Percentiles rank a stretch among this genome's conserved stretches.
phyloP scores from a whole-genome alignment of 2,888 invertebrate species.

The Boloria selene region DNA sequence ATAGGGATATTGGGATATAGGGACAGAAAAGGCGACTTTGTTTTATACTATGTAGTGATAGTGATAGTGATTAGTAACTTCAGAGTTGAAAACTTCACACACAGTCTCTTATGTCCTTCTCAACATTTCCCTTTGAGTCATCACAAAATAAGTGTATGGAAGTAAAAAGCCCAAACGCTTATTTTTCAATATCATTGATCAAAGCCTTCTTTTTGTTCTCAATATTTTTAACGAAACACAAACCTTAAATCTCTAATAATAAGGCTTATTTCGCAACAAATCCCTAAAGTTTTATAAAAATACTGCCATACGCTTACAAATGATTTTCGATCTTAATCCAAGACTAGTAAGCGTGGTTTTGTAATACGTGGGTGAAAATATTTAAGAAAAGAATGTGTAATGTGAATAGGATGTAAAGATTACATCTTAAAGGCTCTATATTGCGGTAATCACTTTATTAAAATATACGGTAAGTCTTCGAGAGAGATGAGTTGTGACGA shows the following conservation, averaged over 20 bases:
- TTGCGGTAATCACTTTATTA: slow-evolving; percentile 13
- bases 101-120: not conserved
- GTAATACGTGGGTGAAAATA: not conserved
- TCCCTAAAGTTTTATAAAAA: not conserved
- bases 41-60: too few species aligned
- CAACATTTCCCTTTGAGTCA: not conserved
- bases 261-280: slow-evolving; percentile 9
- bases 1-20: too few species aligned
- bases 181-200: slow-evolving; percentile 22
- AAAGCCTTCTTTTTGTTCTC: slow-evolving; percentile 11
- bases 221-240: not conserved
- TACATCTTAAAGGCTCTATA: slow-evolving; percentile 8
- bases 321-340: not conserved
- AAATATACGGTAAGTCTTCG: not conserved
- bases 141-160: slow-evolving; percentile 12
- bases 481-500: too few species aligned
- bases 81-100: not conserved
- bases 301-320: not conserved
- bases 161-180: slow-evolving; percentile 13
- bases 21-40: too few species aligned
- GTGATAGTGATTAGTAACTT: too few species aligned
- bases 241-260: not conserved
- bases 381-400: slow-evolving; percentile 7
- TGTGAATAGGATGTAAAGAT: slow-evolving; percentile 1
- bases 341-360: not conserved